Conservation (phyloP, 2,888 invertebrate species). For the Parnassius apollo region DNA sequence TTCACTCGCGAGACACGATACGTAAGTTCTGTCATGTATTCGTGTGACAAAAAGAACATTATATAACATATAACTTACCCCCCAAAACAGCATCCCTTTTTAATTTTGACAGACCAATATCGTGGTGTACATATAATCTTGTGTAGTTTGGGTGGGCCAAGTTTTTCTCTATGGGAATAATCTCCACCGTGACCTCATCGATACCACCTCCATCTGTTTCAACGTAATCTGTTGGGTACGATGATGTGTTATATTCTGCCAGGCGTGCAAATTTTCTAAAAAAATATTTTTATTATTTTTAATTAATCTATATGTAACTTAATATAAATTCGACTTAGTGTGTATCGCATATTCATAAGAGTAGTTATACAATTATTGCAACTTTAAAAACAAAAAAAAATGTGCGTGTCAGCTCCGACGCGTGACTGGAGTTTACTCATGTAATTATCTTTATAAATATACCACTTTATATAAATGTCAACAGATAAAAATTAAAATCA, state of each 20-base stretch:
- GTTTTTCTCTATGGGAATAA: constrained; percentile 45
- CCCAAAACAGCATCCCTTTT: constrained; percentile 48
- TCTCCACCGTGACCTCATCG: constrained; percentile 52
- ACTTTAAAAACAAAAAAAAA: no score
- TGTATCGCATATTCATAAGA: no score
- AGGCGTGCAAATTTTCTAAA: constrained; percentile 34
- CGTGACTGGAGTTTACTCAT: no score
- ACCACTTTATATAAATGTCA: no score
- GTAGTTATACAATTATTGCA: no score
- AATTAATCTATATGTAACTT: neutral
- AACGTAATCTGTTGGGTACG: constrained; percentile 49
- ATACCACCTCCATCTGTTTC: constrained; percentile 38
- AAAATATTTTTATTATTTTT: constrained; percentile 1
- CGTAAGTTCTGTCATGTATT: neutral
- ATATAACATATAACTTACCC: constrained; percentile 38
- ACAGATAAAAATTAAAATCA: no score
- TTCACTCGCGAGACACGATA: neutral
- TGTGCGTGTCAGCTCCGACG: no score
- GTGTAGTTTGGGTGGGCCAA: constrained; percentile 45
- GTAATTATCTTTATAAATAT: no score
- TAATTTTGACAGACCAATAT: constrained; percentile 65
- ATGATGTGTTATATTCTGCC: constrained; percentile 51
- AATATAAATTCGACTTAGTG: no score
- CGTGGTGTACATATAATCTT: constrained; percentile 33
- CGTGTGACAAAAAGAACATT: no score